These are phyloP conservation scores for Oikopleura dioica DNA, from an alignment of 23 tunicate species.

Conservation along the genomic window DNA sequence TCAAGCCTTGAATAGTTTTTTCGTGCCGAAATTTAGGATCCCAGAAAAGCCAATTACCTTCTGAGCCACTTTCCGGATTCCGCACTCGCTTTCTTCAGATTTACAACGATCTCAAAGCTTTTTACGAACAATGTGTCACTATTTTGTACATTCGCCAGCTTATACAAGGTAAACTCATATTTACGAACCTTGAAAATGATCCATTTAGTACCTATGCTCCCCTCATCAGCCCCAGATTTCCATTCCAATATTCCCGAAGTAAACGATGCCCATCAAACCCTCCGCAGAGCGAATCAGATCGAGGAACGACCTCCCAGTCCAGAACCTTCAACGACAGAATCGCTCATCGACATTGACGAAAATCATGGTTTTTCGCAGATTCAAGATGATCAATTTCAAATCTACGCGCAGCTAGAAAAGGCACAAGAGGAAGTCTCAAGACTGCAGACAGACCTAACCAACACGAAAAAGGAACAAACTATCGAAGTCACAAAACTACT, in stretches of 20 bases:
- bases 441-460: background rate
- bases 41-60: background rate
- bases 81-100: background rate
- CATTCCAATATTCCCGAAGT: background rate
- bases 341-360: background rate
- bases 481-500: background rate
- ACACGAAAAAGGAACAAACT: background rate
- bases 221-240: background rate
- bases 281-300: background rate
- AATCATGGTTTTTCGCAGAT: background rate
- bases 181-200: too few species aligned
- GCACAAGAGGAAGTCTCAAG: background rate
- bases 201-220: background rate
- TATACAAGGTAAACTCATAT: background rate
- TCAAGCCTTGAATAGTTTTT: background rate
- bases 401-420: background rate
- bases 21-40: background rate
- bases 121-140: background rate
- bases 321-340: background rate
- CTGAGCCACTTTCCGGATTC: background rate
- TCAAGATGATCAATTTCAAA: background rate
- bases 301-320: background rate
- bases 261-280: background rate
- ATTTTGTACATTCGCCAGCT: background rate
- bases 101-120: background rate